Base-by-base conservation (phyloP, 2,888 invertebrate genomes). In the Cephus pygmeus region DNA sequence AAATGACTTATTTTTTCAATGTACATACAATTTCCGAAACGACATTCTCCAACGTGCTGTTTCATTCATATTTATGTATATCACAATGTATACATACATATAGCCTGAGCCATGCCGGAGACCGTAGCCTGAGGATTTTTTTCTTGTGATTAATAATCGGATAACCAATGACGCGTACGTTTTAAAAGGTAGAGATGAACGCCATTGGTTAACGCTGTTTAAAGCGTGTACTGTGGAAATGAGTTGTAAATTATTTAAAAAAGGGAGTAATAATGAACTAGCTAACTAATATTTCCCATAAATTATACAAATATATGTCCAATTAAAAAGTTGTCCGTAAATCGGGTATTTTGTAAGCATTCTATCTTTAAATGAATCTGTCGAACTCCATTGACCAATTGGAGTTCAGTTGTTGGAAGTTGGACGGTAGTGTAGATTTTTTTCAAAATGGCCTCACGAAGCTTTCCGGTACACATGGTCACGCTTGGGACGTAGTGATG, bases 381-480 rank as follows among this genome's bases (percentile, higher is more conserved):
- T 9, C 2, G 56, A 23, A 6, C 56, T 56, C 9, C 23, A 9
- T 56, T 56, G 56, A 56, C 56, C 56, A 56, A 23, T 56, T 56
- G 2, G 56, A 56, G 23, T 56, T 56, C 2, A 23, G 9, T 56
- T 56, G 56, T 56, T 23, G 56, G 23, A 56, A 56, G 56, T 56
- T 56, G 56, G 2, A 56, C 23, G 6, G 23, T 40, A 40, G 23
- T 15, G 23, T 23, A 40, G 0, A 56, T 23, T 56, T 56, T 40
- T 23, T 56, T 56, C 56, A 56, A 56, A 23, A 56, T 56, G 56
- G 56, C 23, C 2, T 23, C 56, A 9, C 23, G 9, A 23, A 23
- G 56, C 56, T 56, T 71, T 95, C 94, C 30, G 91, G 94, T 79
- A 92, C 92, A 85, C 93, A 90, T 82, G 83, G 80, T 76, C 74